Evolutionary conservation across 1,140 invertebrate genomes (phyloP), one percentile per base, ranked within the genome.

Genomic region (Bactericera cockerelli): DNA sequence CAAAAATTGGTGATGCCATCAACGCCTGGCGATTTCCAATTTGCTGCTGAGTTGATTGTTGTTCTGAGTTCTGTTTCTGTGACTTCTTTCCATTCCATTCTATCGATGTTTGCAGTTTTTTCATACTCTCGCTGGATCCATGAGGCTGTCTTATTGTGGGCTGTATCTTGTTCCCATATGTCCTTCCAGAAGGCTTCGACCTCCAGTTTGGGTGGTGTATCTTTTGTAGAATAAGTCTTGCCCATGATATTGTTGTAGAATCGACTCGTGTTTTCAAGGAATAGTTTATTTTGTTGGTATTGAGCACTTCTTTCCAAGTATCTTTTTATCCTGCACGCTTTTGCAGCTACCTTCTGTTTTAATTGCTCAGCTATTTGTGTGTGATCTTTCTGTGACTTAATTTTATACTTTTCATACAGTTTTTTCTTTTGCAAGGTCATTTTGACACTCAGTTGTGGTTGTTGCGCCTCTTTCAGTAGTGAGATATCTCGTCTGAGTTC

Each of bases 1-100:
- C 55, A 56, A 28, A 56, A 56, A n/a, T 56, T 56, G 8, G 2
- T 11, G n/a, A 56, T 56, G 4, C 6, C 6, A 56, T 56, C 49
- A 53, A 6, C 4, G 49, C 49, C 49, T 6, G 49, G 49, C 22
- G 55, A 11, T 24, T 56, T 56, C 55, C 55, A 56, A 25, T 6
- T 56, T 11, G 3, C 2, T 8, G 21, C 26, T n/a, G 11, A 8
- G 4, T 8, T n/a, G 8, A 49, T 4, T n/a, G n/a, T 16, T 4
- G 4, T 6, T 49, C 19, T 49, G n/a, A 49, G 19, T 4, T n/a
- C 4, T 6, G 6, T 16, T 13, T 6, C 13, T 4, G 4, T 13
- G 13, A 31, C 13, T 6, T 31, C 13, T 31, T 31, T 13, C 4
- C 4, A 31, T 6, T 49, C 42, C 42, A 49, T 49, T 49, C n/a